These are phyloP conservation scores for Danionella cerebrum DNA, from an alignment of 2,113 vertebrate species.

Conservation along the genomic window DNA sequence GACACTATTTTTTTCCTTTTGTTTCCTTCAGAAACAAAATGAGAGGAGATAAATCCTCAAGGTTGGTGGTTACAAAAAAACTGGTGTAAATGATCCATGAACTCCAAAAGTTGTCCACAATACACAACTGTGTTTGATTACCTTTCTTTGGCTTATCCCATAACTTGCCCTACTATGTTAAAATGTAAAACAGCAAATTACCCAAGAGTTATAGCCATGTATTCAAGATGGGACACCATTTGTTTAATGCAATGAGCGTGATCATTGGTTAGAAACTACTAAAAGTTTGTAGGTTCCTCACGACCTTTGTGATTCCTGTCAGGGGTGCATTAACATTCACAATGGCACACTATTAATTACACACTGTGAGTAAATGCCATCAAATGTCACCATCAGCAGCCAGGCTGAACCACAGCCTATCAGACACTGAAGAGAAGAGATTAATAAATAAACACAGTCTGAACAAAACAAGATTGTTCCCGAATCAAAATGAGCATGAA, in stretches of 20 bases:
- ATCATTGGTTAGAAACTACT: not conserved
- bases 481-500: not conserved
- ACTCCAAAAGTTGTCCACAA: too few relatives aligned
- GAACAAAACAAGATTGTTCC: not conserved
- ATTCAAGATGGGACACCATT: not conserved
- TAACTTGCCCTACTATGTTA: too few relatives aligned
- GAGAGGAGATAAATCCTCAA: too few relatives aligned
- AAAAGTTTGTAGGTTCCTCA: not conserved
- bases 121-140: too few relatives aligned
- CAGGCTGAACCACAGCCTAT: not conserved
- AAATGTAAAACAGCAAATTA: too few relatives aligned
- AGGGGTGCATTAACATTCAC: not conserved
- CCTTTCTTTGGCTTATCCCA: too few relatives aligned
- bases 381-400: conserved; percentile 38
- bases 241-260: not conserved
- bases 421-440: not conserved
- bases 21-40: not conserved
- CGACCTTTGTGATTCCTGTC: not conserved
- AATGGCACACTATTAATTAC: conserved; percentile 9
- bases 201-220: too few relatives aligned
- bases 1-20: too few relatives aligned
- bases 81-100: too few relatives aligned
- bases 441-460: not conserved
- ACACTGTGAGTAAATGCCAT: conserved; percentile 34
- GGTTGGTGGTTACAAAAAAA: too few relatives aligned